These are phyloP conservation scores for Micropterix aruncella DNA, from an alignment of 2,888 invertebrate genomes.

Conservation along the genomic window DNA sequence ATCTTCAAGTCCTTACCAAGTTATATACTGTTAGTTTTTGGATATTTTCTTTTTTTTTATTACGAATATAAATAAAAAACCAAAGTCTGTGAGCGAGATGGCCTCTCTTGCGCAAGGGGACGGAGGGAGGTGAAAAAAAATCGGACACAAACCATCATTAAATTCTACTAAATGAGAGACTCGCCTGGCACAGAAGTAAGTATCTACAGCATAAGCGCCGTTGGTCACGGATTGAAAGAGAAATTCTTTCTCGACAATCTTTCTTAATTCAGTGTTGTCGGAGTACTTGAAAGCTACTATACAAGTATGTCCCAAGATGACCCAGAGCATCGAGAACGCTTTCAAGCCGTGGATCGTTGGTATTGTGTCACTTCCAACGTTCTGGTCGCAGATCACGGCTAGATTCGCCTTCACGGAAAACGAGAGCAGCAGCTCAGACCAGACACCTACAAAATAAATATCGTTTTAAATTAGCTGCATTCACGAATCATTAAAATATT, in stretches of 20 bases:
- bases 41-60: no score
- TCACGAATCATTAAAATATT: slow-evolving; percentile 3
- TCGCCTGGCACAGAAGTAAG: slow-evolving; percentile 64
- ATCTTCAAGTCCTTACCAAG: no score
- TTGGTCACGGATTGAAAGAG: slow-evolving; percentile 68
- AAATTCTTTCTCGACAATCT: slow-evolving; percentile 61
- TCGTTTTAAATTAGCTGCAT: neutral
- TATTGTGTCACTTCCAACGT: slow-evolving; percentile 67
- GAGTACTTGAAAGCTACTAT: slow-evolving; percentile 74
- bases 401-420: slow-evolving; percentile 67
- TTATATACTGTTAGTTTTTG: no score
- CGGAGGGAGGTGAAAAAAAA: no score
- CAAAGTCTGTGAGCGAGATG: no score
- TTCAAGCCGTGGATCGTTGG: slow-evolving; percentile 59
- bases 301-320: slow-evolving; percentile 59
- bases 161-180: slow-evolving; percentile 5
- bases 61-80: no score
- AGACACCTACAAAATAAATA: slow-evolving; percentile 36
- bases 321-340: slow-evolving; percentile 55
- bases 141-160: no score
- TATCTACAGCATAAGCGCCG: slow-evolving; percentile 69
- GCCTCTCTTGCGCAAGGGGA: no score
- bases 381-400: slow-evolving; percentile 65
- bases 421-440: slow-evolving; percentile 57
- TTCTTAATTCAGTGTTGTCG: slow-evolving; percentile 63